Evolutionary conservation across 2,797 vertebrate genomes (phyloP), one percentile per base, ranked within the genome.

Genomic region (Sciaenops ocellatus): DNA sequence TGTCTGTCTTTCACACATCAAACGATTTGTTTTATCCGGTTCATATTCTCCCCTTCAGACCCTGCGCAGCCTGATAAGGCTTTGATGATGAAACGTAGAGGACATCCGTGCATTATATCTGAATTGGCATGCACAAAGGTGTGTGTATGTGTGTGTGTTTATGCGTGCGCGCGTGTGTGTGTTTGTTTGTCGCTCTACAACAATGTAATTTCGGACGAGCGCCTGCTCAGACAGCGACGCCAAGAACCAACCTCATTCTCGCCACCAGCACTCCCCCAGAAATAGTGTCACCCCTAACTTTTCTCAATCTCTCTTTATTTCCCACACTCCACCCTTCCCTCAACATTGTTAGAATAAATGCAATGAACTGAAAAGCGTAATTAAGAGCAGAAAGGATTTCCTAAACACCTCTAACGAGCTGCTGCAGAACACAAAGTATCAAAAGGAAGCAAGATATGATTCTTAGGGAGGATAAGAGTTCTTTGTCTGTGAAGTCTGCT

Each of bases 71-170:
- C 91, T 91, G 92, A 92, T 90, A 85, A 87, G 84, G 89, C 95
- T 96, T 96, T 96, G 95, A 96, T 96, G 95, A 96, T 96, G 95
- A 96, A 96, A 96, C 89, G 84, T 87, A 72, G 92, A 95, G 95
- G 95, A 96, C 95, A 96, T 95, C 92, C 92, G 81, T 91, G 93
- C 91, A 91, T 92, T 92, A 91, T 91, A 91, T 93, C 90, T 85
- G 86, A 94, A 93, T 94, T 90, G 90, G 91, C 90, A 92, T 93
- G 91, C 90, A 89, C 61, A 55, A 79, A 92, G 84, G 86, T 87
- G 84, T 85, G 86, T 80, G 73, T 73, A 67, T 67, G 28, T 47
- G 62, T 67, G n/a, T 50, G 59, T 75, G 61, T 62, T 38, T 34
- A 11, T 2, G 5, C 11, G 7, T 20, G 30, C 20, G 18, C 52